Evolutionary conservation across 23 tunicate genomes (phyloP).

Genomic region (Diplosoma virens): DNA sequence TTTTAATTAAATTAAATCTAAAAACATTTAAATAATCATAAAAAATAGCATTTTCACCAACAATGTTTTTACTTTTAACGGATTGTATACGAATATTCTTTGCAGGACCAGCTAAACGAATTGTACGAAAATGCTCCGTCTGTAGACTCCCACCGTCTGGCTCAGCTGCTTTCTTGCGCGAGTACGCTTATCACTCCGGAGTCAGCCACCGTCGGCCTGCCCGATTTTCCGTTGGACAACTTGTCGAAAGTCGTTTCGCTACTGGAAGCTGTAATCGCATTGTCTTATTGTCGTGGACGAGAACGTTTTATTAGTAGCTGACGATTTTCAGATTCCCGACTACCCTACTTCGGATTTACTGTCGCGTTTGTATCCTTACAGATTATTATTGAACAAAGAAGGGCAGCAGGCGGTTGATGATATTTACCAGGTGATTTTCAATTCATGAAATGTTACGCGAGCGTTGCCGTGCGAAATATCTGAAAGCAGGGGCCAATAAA

Average conservation of each 20-base stretch:
- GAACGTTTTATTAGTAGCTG: background rate
- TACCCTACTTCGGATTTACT: constrained; percentile 54
- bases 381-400: constrained; percentile 67
- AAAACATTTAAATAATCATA: too few species aligned
- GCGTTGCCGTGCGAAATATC: too few species aligned
- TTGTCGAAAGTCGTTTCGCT: constrained; percentile 36
- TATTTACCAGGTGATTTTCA: constrained; percentile 55
- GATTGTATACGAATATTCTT: background rate
- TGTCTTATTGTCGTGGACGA: background rate
- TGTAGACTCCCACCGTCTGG: constrained; percentile 45
- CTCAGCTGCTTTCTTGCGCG: constrained; percentile 75
- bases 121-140: constrained; percentile 71
- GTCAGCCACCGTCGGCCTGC: constrained; percentile 73
- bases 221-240: constrained; percentile 90
- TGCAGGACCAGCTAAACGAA: constrained; percentile 74
- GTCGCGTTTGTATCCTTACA: constrained; percentile 71
- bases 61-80: too few species aligned
- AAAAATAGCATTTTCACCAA: too few species aligned
- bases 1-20: too few species aligned
- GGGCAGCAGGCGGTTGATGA: constrained; percentile 78
- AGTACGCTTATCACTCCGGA: constrained; percentile 73
- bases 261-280: constrained; percentile 49
- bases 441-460: too few species aligned
- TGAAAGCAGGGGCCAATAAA: too few species aligned
- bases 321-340: constrained; percentile 40